Conservation (phyloP, 2,113 vertebrate genomes). For the Cheirogaleus medius region DNA sequence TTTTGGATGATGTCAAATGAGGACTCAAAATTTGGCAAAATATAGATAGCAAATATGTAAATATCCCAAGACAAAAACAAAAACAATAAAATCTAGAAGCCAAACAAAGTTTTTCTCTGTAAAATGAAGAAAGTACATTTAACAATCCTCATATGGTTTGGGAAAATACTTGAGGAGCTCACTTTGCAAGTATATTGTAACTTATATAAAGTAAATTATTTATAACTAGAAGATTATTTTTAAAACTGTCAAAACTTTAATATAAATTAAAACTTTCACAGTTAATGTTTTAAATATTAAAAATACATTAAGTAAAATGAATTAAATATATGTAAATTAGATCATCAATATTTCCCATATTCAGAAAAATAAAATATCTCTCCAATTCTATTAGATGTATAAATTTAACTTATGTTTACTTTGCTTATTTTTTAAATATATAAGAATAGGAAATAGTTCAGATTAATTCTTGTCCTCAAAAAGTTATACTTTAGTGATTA, state of each 20-base stretch:
- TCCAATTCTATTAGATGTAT: background rate
- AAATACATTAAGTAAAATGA: background rate
- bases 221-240: background rate
- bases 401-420: background rate
- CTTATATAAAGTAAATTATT: background rate
- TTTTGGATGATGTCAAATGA: background rate
- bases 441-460: background rate
- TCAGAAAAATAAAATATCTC: background rate
- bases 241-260: background rate
- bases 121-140: background rate
- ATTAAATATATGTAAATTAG: background rate
- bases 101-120: background rate
- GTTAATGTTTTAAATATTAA: background rate
- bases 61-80: background rate
- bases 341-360: background rate
- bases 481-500: background rate
- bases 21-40: background rate
- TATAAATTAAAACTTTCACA: background rate
- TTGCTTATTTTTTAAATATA: background rate
- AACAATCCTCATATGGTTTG: background rate
- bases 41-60: background rate
- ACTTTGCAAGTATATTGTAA: background rate
- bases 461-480: background rate
- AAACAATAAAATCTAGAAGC: background rate
- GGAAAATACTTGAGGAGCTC: background rate